Conservation (phyloP, 2,888 invertebrate species). For the Parthenolecanium corni region DNA sequence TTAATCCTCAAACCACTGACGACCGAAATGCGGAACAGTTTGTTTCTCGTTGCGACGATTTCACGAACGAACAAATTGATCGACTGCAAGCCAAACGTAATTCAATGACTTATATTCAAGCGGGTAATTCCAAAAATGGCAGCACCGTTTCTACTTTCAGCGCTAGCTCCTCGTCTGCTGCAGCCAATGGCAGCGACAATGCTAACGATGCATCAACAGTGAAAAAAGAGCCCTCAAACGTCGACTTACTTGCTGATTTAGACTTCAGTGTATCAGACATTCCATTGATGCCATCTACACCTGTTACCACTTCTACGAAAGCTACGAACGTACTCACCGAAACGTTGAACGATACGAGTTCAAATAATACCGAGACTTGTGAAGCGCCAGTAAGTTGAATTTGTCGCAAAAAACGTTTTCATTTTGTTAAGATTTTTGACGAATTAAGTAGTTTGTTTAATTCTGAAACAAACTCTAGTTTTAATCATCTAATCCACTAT, state of each 20-base stretch:
- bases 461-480: too few species aligned
- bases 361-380: neutral
- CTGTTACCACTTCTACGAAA: neutral
- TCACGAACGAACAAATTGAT: neutral
- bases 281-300: constrained; percentile 47
- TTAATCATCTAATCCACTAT: too few species aligned
- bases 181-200: neutral
- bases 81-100: constrained; percentile 36
- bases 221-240: constrained; percentile 40
- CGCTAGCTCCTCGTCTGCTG: constrained; percentile 30
- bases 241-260: constrained; percentile 64
- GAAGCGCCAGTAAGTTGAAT: too few species aligned
- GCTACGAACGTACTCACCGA: constrained; percentile 6
- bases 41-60: neutral
- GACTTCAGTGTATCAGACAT: constrained; percentile 58
- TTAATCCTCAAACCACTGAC: constrained; percentile 22
- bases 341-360: constrained; percentile 3
- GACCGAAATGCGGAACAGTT: constrained; percentile 10
- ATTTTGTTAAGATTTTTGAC: too few species aligned
- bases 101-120: constrained; percentile 39
- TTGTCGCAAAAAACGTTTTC: too few species aligned
- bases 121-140: constrained; percentile 20
- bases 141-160: constrained; percentile 34
- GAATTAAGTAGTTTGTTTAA: too few species aligned
- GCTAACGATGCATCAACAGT: neutral